A percentile compares a stretch with the other conserved stretches of the same genome.
Evolutionary conservation across 2,888 invertebrate genomes (phyloP).

Genomic region (Parapristionchus giblindavisi): DNA sequence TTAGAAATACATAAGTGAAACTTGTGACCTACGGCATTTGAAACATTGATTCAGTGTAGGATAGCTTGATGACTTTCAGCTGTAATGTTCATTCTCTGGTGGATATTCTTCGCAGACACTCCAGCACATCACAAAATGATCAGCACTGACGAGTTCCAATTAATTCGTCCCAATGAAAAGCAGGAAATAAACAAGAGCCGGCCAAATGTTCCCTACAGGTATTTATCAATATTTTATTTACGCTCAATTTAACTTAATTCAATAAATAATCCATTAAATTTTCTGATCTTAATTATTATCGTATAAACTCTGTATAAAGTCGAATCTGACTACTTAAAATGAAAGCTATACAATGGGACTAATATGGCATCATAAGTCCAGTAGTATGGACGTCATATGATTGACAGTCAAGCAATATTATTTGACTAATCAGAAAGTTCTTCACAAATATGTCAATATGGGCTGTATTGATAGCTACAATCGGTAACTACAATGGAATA

Average conservation of each 20-base stretch:
- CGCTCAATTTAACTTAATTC: background rate
- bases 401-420: background rate
- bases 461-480: conserved; percentile 43
- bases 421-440: conserved; percentile 35
- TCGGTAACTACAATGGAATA: conserved; percentile 48
- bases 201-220: conserved; percentile 35
- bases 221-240: no score
- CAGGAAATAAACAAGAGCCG: background rate
- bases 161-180: conserved; percentile 28
- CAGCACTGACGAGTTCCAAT: conserved; percentile 39
- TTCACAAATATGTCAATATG: conserved; percentile 41
- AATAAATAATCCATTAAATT: background rate
- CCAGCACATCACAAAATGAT: conserved; percentile 44
- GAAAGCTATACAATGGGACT: no score
- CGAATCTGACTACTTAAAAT: no score
- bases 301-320: no score
- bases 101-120: conserved; percentile 42
- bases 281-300: background rate
- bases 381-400: background rate
- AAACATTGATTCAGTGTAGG: background rate
- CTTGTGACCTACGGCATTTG: background rate
- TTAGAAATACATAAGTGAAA: background rate
- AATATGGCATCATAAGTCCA: no score
- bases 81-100: conserved; percentile 39
- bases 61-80: conserved; percentile 16